Base-by-base conservation (phyloP, 2,797 vertebrate species). In the Holocentrus rufus region DNA sequence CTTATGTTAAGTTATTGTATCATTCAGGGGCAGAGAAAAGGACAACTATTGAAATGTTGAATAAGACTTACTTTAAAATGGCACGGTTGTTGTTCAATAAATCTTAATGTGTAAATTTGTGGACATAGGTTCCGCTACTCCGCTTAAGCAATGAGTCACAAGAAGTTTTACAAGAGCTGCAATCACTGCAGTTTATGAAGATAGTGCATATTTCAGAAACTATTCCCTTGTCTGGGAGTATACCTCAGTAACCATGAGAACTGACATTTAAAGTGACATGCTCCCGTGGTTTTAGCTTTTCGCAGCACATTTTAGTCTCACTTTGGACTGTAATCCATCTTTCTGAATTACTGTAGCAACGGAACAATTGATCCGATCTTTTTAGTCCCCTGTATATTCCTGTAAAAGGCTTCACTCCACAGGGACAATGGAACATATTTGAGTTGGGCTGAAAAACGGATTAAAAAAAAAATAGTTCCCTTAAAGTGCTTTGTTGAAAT, bases 231-330 rank as follows among this genome's bases (percentile, higher is more conserved):
- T 84, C 78, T 83, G 22, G 17, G 7, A 60, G 49, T 50, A 63
- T 57, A 76, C 64, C 50, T 72, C 68, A 80, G 65, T 73, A 81
- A 77, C 66, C 70, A 80, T 81, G 71, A 82, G 76, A 83, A 77
- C 58, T 87, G 85, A 86, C 80, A 85, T 87, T 84, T 90, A 76
- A 87, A 88, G 78, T 90, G 85, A 87, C 84, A 83, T 76, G 68
- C 71, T 86, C 65, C 72, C 90, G 76, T 87, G 85, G 79, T 89
- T 92, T 87, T 82, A 85, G 82, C 85, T 88, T 85, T 77, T 80
- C 74, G 69, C 87, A 86, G 87, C 88, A 90, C 84, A 87, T 88
- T 89, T 87, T 79, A 80, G 70, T 88, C 84, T 85, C 81, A 78
- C 68, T 78, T 68, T 73, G 72, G 84, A 80, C 74, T 76, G 68